Evolutionary conservation across 2,888 invertebrate genomes (phyloP).

Genomic region (Pheosia gnoma): DNA sequence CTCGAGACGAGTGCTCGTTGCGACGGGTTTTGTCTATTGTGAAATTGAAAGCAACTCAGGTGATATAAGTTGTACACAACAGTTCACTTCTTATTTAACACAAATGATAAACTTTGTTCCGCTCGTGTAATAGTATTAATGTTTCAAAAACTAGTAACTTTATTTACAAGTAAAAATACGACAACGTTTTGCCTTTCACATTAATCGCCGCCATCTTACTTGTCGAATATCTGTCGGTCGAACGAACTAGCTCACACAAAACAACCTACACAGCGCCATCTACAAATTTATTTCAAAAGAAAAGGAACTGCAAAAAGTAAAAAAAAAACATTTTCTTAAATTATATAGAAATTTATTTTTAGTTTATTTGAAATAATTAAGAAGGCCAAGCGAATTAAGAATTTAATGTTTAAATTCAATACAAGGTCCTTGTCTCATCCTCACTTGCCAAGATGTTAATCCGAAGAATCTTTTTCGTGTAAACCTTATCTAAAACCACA

Average conservation of each 20-base stretch:
- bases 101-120: constrained; percentile 52
- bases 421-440: too few relatives aligned
- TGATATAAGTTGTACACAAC: constrained; percentile 54
- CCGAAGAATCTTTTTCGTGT: too few relatives aligned
- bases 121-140: constrained; percentile 51
- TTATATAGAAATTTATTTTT: too few relatives aligned
- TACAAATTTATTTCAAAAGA: constrained; percentile 50
- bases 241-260: constrained; percentile 79
- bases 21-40: constrained; percentile 83
- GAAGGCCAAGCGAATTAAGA: too few relatives aligned
- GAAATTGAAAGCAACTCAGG: constrained; percentile 73
- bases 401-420: too few relatives aligned
- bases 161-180: constrained; percentile 81
- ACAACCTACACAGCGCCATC: constrained; percentile 85
- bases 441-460: too few relatives aligned
- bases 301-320: neutral
- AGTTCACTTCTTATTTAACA: constrained; percentile 65
- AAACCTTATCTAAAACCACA: too few relatives aligned
- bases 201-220: constrained; percentile 88
- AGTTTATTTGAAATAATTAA: too few relatives aligned
- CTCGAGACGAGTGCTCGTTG: constrained; percentile 79
- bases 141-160: constrained; percentile 68
- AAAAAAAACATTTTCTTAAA: too few relatives aligned
- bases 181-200: constrained; percentile 87
- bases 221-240: constrained; percentile 75